Evolutionary conservation across 1,140 invertebrate genomes (phyloP).

Genomic region (Danaus melanippus): DNA sequence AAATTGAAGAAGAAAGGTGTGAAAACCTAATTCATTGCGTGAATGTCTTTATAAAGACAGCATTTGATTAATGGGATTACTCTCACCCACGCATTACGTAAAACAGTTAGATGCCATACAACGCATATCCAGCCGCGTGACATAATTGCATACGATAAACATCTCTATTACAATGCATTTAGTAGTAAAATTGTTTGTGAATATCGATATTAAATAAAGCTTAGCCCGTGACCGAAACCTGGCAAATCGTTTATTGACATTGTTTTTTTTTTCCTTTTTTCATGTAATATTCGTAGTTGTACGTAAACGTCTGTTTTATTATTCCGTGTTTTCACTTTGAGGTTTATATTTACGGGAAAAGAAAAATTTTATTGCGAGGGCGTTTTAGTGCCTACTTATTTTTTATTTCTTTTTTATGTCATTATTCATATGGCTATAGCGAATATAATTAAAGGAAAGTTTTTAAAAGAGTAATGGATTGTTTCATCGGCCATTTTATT

Average conservation of each 20-base stretch:
- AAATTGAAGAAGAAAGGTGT: no score
- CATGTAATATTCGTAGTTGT: conserved; percentile 28
- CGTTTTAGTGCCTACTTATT: conserved; percentile 5
- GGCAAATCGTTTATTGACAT: conserved; percentile 26
- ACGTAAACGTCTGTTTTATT: conserved; percentile 22
- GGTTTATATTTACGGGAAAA: background rate
- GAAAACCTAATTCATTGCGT: background rate
- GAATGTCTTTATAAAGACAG: conserved; percentile 15
- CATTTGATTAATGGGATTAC: conserved; percentile 35
- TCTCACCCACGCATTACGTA: conserved; percentile 28
- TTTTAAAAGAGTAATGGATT: no score
- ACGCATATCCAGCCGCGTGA: background rate
- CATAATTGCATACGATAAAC: conserved; percentile 4
- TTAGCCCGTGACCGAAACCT: conserved; percentile 14
- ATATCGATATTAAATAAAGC: no score
- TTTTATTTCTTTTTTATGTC: background rate
- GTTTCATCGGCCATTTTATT: no score
- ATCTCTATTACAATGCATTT: no score
- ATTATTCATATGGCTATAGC: no score
- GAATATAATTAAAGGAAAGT: no score
- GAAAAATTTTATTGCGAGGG: conserved; percentile 10
- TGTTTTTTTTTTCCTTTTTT: conserved; percentile 17
- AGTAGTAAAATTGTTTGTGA: no score
- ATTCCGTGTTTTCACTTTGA: conserved; percentile 17
- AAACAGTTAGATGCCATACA: conserved; percentile 23